Conservation (phyloP, 2,888 invertebrate genomes). For the Orthonevra nobilis region DNA sequence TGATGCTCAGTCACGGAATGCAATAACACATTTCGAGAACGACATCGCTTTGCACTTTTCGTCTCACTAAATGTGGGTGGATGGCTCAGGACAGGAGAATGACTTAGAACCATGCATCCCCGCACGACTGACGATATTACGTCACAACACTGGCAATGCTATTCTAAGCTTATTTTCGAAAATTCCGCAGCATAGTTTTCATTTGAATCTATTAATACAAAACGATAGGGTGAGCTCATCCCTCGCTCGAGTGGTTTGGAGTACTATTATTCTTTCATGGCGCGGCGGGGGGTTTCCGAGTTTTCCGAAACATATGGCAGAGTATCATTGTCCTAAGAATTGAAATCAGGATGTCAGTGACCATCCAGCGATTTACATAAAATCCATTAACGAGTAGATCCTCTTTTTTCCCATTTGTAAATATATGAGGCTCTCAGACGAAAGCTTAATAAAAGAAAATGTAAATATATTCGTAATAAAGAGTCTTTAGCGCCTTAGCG, state of each 20-base stretch:
- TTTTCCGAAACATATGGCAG: slow-evolving; percentile 7
- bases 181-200: slow-evolving; percentile 10
- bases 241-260: background rate
- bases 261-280: too few species aligned
- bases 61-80: background rate
- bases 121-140: too few species aligned
- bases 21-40: slow-evolving; percentile 21
- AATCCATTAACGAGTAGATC: slow-evolving; percentile 16
- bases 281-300: too few species aligned
- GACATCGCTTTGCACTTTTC: slow-evolving; percentile 9
- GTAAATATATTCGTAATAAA: slow-evolving; percentile 12
- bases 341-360: slow-evolving; percentile 32
- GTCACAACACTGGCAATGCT: too few species aligned
- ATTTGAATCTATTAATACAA: slow-evolving; percentile 23
- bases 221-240: slow-evolving; percentile 13
- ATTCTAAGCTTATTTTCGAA: too few species aligned
- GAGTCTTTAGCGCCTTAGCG: background rate
- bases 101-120: too few species aligned
- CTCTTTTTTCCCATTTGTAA: too few species aligned
- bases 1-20: slow-evolving; percentile 30
- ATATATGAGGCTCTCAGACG: too few species aligned
- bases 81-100: too few species aligned
- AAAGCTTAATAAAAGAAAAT: slow-evolving; percentile 9
- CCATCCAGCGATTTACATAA: slow-evolving; percentile 43
- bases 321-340: slow-evolving; percentile 25